phyloP scores from a whole-genome alignment of 2,888 invertebrate species.

The Caenorhabditis drosophilae region DNA sequence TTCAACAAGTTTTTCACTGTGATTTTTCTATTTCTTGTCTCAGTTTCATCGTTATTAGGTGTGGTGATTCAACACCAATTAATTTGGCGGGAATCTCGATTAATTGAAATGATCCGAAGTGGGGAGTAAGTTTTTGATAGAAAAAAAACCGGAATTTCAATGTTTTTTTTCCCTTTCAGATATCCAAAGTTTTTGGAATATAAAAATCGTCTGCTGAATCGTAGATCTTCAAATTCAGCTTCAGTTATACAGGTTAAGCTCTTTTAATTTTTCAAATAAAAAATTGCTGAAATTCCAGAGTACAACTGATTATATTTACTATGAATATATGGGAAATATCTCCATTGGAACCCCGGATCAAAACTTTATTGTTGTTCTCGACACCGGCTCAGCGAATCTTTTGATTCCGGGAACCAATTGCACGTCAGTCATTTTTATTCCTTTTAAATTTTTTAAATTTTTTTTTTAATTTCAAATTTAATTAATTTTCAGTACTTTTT shows the following conservation, averaged over 20 bases:
- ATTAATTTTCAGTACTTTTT: neutral
- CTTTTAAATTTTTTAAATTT: neutral
- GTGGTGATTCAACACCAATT: conserved; percentile 39
- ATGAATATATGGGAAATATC: conserved; percentile 48
- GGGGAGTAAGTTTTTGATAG: conserved; percentile 14
- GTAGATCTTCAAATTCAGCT: conserved; percentile 17
- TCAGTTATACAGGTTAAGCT: conserved; percentile 12
- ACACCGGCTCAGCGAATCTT: conserved; percentile 44
- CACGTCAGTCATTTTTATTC: conserved; percentile 21
- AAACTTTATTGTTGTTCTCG: conserved; percentile 42
- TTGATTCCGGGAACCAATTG: conserved; percentile 45
- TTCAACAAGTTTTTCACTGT: too few species aligned
- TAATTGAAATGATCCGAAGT: conserved; percentile 38
- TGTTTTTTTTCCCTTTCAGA: neutral
- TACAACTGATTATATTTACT: conserved; percentile 32
- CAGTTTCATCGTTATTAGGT: conserved; percentile 19
- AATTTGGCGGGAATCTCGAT: conserved; percentile 26
- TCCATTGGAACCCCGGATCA: conserved; percentile 46
- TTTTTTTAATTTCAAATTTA: neutral
- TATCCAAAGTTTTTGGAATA: conserved; percentile 30
- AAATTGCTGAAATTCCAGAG: conserved; percentile 4
- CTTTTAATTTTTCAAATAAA: neutral
- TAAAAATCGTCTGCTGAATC: conserved; percentile 8
- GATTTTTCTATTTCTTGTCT: too few species aligned
- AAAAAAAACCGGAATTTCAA: neutral